Base-by-base conservation (phyloP, 2,797 vertebrate species). In the Galagoides demidoff region DNA sequence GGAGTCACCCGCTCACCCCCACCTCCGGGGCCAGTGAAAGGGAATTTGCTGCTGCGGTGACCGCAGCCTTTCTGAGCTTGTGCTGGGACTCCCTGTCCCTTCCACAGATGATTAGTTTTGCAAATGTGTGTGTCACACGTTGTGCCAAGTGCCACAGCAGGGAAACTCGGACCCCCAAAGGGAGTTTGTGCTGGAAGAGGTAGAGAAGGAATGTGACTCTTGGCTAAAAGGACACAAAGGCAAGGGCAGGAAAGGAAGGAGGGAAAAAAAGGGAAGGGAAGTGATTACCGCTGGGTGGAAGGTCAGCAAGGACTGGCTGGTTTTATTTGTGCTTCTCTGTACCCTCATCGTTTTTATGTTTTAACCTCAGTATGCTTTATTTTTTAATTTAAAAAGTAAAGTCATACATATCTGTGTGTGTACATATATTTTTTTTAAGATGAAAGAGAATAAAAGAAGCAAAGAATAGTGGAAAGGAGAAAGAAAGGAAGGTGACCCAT, bases 101-200 rank as follows among this genome's bases (percentile, higher is more conserved):
- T 91, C 97, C 87, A 97, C 97, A 96, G 86, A 88, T 96, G 97
- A 97, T 97, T 98, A 96, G 96, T 89, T 97, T 98, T 97, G 97
- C 96, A 98, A 98, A 97, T 97, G 96, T 93, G 91, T 83, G 96
- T 93, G 96, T 89, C 19, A 11, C 94, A 92, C 68, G 16, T 89
- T 96, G 88, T 79, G 95, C 97, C 93, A 95, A 97, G 96, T 22
- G 89, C 78, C 70, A 0, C 96, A 96, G 96, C 29, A 31, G 96
- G 96, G 91, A 86, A 87, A 89, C 90, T 95, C 22, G 37, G 97
- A 97, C 96, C 97, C 97, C 96, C 96, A 84, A 97, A 95, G 97
- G 97, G 96, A 96, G 87, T 95, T 90, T 94, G 94, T 95, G 78
- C 91, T 96, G 94, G 92, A 95, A 92, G 94, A 96, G 78, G 87